Conservation (phyloP, 2,797 vertebrate genomes). For the Graptemys geographica region DNA sequence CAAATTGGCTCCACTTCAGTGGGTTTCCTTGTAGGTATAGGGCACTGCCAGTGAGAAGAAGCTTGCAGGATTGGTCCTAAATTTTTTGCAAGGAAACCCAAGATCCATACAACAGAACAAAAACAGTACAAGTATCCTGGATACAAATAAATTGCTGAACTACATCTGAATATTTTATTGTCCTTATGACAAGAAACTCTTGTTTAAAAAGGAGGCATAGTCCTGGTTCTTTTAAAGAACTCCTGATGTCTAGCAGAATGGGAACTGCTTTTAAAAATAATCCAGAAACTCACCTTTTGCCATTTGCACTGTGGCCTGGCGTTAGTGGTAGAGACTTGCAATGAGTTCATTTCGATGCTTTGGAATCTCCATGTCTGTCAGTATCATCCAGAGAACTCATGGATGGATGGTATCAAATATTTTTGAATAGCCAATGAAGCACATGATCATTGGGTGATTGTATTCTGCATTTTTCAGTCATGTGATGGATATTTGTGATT, state of each 20-base stretch:
- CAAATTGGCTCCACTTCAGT: not conserved
- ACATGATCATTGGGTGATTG: not conserved
- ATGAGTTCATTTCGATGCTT: not conserved
- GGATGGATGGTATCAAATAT: not conserved
- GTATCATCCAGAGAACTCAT: not conserved
- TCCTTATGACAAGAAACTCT: not conserved
- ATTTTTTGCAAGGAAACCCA: not conserved
- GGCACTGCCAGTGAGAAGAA: not conserved
- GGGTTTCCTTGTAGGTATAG: rapidly evolving
- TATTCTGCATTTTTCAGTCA: not conserved
- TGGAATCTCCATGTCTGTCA: not conserved
- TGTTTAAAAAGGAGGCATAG: not conserved
- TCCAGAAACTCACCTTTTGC: not conserved
- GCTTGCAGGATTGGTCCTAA: not conserved
- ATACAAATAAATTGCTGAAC: not conserved
- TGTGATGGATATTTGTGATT: not conserved
- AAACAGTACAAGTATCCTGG: not conserved
- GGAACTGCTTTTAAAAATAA: not conserved
- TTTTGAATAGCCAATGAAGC: not conserved
- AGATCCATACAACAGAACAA: rapidly evolving
- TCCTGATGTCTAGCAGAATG: not conserved
- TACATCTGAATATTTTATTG: not conserved
- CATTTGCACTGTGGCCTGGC: not conserved
- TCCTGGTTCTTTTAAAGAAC: not conserved
- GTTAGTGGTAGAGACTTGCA: not conserved